Conservation (phyloP, 2,797 vertebrate genomes). For the Gila robusta region DNA sequence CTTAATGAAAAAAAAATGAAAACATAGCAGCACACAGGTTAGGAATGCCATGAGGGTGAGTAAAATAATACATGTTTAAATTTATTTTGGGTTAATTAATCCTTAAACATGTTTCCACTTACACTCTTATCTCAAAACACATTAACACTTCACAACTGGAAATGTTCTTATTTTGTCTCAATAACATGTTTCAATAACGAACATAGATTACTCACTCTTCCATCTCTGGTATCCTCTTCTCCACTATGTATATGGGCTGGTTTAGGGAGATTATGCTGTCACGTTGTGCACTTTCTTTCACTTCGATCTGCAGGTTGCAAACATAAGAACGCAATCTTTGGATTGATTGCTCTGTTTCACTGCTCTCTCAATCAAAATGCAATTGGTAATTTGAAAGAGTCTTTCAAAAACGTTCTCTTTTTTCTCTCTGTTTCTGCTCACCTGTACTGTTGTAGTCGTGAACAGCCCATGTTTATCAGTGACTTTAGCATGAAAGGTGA, state of each 20-base stretch:
- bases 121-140: background rate
- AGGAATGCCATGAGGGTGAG: background rate
- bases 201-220: conserved; percentile 69
- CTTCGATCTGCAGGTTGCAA: conserved; percentile 68
- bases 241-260: conserved; percentile 73
- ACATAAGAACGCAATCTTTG: background rate
- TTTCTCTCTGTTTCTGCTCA: conserved; percentile 59
- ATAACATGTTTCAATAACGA: background rate
- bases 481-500: conserved; percentile 68
- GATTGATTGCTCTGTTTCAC: background rate
- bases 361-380: background rate
- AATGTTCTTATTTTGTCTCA: background rate
- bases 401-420: background rate
- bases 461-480: conserved; percentile 70
- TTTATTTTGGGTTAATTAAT: background rate
- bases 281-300: conserved; percentile 64
- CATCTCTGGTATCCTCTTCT: conserved; percentile 69
- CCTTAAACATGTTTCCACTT: background rate
- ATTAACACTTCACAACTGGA: background rate
- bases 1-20: background rate
- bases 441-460: conserved; percentile 68
- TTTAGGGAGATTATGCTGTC: conserved; percentile 73
- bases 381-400: background rate
- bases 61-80: background rate
- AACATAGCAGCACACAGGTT: background rate